Conservation (phyloP, 2,888 invertebrate genomes). For the Hedya salicella region DNA sequence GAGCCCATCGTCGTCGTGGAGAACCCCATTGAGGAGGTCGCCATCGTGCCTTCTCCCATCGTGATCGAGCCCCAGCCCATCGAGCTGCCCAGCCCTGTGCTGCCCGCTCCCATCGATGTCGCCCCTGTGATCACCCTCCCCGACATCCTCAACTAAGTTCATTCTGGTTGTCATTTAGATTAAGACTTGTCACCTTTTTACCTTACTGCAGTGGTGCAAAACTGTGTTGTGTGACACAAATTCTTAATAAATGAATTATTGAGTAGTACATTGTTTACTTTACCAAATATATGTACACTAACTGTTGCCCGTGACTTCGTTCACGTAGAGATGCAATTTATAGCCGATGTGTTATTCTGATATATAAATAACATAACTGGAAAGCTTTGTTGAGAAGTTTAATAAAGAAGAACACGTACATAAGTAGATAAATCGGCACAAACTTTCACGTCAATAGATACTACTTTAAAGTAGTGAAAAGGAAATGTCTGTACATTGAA, state of each 20-base stretch:
- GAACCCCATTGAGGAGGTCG: constrained; percentile 37
- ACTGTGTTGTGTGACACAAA: constrained; percentile 26
- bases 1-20: constrained; percentile 32
- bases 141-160: constrained; percentile 30
- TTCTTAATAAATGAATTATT: constrained; percentile 12
- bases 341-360: no score
- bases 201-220: constrained; percentile 25
- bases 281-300: no score
- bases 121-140: constrained; percentile 32
- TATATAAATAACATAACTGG: no score
- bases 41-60: constrained; percentile 39
- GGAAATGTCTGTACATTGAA: no score
- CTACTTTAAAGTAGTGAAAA: no score
- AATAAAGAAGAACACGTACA: no score
- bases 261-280: background rate
- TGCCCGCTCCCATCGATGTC: constrained; percentile 17
- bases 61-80: constrained; percentile 26
- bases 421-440: no score
- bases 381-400: no score
- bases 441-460: no score
- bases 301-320: no score
- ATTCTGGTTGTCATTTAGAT: constrained; percentile 3
- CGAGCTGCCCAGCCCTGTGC: constrained; percentile 24
- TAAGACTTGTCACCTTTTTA: constrained; percentile 8
- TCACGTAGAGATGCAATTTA: no score